Percentiles rank a stretch among this genome's conserved stretches.
Evolutionary conservation across 2,113 vertebrate genomes (phyloP).

Genomic region (Chaetura pelagica): DNA sequence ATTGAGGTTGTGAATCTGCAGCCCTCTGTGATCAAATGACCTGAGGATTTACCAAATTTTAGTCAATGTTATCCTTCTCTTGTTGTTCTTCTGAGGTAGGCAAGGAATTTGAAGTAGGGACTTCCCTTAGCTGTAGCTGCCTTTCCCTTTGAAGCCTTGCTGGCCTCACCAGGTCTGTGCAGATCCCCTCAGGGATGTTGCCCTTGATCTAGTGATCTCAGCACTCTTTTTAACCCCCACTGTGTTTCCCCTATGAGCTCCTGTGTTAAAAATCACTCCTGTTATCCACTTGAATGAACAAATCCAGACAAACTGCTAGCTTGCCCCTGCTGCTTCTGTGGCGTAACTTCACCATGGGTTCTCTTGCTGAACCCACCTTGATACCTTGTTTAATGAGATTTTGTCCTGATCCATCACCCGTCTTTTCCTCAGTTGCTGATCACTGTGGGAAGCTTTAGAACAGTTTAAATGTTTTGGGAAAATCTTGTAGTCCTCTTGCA

Average conservation of each 20-base stretch:
- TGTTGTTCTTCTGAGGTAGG: not conserved
- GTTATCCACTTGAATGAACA: not conserved
- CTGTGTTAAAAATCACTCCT: not conserved
- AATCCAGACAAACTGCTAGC: not conserved
- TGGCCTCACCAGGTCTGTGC: not conserved
- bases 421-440: not conserved
- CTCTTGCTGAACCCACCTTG: not conserved
- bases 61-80: not conserved
- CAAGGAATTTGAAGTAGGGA: not conserved
- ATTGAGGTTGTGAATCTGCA: not conserved
- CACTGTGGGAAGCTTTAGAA: not conserved
- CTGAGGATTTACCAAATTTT: not conserved
- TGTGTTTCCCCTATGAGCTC: not conserved
- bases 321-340: not conserved
- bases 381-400: not conserved
- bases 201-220: not conserved
- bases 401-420: not conserved
- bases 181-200: not conserved
- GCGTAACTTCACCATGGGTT: not conserved
- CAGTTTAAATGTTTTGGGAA: not conserved
- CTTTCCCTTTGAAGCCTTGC: not conserved
- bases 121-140: not conserved
- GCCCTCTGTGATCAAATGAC: not conserved
- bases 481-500: not conserved
- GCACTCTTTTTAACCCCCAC: not conserved